Evolutionary conservation across 2,797 vertebrate genomes (phyloP).

Genomic region (Hafferia zeledoni): DNA sequence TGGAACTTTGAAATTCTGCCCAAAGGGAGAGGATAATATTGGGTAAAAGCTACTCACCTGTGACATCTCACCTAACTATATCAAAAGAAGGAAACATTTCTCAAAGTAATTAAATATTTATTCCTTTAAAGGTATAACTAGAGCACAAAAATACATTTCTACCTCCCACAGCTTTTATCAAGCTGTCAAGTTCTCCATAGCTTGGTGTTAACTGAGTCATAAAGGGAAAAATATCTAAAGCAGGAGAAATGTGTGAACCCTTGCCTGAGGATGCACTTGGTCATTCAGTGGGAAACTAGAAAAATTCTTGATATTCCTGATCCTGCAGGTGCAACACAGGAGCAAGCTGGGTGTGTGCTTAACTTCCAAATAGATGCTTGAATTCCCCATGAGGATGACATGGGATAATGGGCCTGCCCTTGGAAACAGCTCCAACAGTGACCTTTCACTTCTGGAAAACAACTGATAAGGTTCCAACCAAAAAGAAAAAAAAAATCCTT

Average conservation of each 20-base stretch:
- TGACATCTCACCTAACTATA: neutral
- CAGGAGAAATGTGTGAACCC: slow-evolving; percentile 19
- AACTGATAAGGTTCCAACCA: neutral
- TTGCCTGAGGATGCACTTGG: slow-evolving; percentile 26
- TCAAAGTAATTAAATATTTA: slow-evolving; percentile 42
- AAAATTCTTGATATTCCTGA: neutral
- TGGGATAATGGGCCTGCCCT: neutral
- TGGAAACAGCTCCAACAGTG: neutral
- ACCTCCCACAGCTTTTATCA: slow-evolving; percentile 53
- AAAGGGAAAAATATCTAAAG: slow-evolving; percentile 38
- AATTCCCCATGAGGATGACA: neutral
- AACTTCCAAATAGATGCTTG: neutral
- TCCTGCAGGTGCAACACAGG: neutral
- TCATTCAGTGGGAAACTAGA: slow-evolving; percentile 27
- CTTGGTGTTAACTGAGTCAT: slow-evolving; percentile 45
- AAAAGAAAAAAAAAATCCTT: neutral
- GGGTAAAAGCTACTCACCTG: neutral
- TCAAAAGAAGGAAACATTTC: neutral
- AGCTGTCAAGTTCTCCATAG: slow-evolving; percentile 45
- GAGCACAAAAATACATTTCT: neutral
- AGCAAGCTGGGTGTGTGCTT: neutral
- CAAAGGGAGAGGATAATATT: neutral
- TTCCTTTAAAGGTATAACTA: slow-evolving; percentile 34
- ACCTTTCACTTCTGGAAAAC: neutral
- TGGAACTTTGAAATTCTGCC: neutral